phyloP scores from a whole-genome alignment of 1,140 invertebrate species.

The Aphidius ervi region DNA sequence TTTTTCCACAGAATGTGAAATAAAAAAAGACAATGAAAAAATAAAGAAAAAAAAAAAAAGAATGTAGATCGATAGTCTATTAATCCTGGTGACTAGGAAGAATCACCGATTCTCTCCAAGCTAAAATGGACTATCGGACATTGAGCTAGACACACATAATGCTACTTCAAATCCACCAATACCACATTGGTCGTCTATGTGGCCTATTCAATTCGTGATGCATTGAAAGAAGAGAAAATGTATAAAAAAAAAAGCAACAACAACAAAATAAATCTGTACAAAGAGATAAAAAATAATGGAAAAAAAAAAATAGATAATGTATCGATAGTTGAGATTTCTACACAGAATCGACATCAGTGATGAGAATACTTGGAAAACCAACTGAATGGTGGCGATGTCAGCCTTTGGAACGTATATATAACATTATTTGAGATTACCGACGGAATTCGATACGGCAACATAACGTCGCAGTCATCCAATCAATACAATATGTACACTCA shows the following conservation, averaged over 20 bases:
- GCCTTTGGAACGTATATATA: neutral
- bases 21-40: neutral
- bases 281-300: neutral
- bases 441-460: conserved; percentile 34
- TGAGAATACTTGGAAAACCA: neutral
- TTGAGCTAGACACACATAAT: neutral
- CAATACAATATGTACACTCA: conserved; percentile 34
- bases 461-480: conserved; percentile 34
- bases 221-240: neutral
- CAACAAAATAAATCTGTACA: neutral
- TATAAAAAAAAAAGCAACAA: neutral
- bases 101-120: neutral
- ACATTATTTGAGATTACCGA: conserved; percentile 32
- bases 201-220: neutral
- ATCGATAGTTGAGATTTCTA: conserved; percentile 8
- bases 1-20: neutral
- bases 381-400: conserved; percentile 13
- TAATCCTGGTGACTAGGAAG: neutral
- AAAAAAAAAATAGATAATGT: neutral
- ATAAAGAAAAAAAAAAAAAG: neutral
- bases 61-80: conserved; percentile 9
- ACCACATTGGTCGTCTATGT: too few species aligned
- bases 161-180: too few species aligned
- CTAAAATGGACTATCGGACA: conserved; percentile 4
- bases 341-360: neutral